Percentiles rank a stretch among this genome's conserved stretches.
phyloP scores from a whole-genome alignment of 1,140 invertebrate species.

The Augochlora pura region DNA sequence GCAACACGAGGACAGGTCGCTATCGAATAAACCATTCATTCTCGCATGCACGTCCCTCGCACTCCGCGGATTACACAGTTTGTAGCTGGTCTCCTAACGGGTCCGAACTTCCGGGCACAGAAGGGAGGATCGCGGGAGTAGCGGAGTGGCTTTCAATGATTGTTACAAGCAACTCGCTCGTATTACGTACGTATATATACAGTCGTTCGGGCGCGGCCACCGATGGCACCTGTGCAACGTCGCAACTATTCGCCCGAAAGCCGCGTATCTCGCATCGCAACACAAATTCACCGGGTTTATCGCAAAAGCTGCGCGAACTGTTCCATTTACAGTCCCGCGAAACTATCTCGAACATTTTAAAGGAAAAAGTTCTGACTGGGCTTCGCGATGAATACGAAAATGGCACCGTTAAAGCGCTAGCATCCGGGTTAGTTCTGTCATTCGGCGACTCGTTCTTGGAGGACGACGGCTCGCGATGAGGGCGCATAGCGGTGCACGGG shows the following conservation, averaged over 20 bases:
- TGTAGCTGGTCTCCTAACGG: not conserved
- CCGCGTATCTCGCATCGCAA: no score
- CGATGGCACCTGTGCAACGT: no score
- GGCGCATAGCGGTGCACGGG: conserved; percentile 64
- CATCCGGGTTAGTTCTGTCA: no score
- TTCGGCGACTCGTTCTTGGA: not conserved
- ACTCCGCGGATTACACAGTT: not conserved
- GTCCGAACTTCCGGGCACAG: not conserved
- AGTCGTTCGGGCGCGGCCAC: no score
- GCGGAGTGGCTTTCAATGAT: not conserved
- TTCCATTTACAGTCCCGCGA: not conserved
- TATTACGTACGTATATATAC: no score
- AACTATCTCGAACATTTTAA: not conserved
- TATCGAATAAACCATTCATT: not conserved
- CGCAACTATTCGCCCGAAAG: no score
- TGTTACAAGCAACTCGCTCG: not conserved
- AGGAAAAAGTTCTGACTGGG: no score
- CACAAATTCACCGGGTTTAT: no score
- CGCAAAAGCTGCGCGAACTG: no score
- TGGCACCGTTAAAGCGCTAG: no score
- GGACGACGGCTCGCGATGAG: conserved; percentile 55
- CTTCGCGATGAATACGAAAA: no score
- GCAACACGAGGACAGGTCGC: no score
- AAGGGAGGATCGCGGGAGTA: not conserved
- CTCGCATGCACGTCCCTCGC: conserved; percentile 1